Evolutionary conservation across 2,888 invertebrate species (phyloP).

Genomic region (Perizoma affinitatum): DNA sequence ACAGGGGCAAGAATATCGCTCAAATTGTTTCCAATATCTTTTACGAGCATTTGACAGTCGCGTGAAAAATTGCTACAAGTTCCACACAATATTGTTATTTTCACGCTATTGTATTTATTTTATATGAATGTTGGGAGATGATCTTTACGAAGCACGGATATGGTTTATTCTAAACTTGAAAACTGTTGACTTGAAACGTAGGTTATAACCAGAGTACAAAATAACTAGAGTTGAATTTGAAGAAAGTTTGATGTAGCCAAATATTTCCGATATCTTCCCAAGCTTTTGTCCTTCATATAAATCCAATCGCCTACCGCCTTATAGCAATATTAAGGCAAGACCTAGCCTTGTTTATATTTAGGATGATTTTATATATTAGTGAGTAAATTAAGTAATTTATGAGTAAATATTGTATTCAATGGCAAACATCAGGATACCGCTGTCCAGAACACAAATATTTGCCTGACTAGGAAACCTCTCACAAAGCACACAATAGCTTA

Average conservation of each 20-base stretch:
- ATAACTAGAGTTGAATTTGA: too few relatives aligned
- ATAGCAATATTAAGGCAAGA: too few relatives aligned
- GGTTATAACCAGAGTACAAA: too few relatives aligned
- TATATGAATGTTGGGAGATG: slow-evolving; percentile 18
- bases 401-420: slow-evolving; percentile 9
- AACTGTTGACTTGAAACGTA: not conserved
- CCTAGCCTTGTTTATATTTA: too few relatives aligned
- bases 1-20: slow-evolving; percentile 66
- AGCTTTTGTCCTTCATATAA: too few relatives aligned
- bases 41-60: slow-evolving; percentile 75
- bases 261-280: too few relatives aligned
- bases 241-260: too few relatives aligned
- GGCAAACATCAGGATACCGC: slow-evolving; percentile 14
- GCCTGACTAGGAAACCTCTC: slow-evolving; percentile 33
- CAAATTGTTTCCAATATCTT: slow-evolving; percentile 81
- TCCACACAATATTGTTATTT: slow-evolving; percentile 65
- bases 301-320: too few relatives aligned
- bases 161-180: slow-evolving; percentile 4
- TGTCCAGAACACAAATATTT: slow-evolving; percentile 36
- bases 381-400: too few relatives aligned
- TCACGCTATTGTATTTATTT: slow-evolving; percentile 55
- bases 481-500: slow-evolving; percentile 43
- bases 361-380: not conserved
- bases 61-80: slow-evolving; percentile 71
- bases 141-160: slow-evolving; percentile 6